phyloP scores from a whole-genome alignment of 2,888 invertebrate genomes.

The Syrphus vitripennis region DNA sequence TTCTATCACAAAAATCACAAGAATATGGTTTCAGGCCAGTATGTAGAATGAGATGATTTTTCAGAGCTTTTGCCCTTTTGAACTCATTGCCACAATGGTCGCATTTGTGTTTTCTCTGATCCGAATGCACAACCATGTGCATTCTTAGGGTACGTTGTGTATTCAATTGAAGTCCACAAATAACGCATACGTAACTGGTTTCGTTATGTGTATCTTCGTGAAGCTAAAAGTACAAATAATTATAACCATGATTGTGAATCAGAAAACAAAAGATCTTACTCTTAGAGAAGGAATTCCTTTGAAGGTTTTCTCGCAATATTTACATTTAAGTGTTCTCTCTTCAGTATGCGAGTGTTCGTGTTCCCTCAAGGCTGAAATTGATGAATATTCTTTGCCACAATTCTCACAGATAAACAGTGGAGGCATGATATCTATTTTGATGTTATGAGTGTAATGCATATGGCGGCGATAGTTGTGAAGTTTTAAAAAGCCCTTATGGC shows the following conservation, averaged over 20 bases:
- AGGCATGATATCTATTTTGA: background rate
- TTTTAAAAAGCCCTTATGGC: background rate
- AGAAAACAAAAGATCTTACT: background rate
- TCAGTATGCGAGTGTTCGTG: constrained; percentile 38
- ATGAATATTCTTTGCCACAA: background rate
- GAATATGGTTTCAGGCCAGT: constrained; percentile 80
- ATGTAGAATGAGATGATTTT: constrained; percentile 80
- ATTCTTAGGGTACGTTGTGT: constrained; percentile 77
- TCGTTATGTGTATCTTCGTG: constrained; percentile 79
- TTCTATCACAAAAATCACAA: constrained; percentile 79
- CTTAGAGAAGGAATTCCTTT: background rate
- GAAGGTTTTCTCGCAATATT: constrained; percentile 49
- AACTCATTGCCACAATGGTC: constrained; percentile 79
- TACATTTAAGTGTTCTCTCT: constrained; percentile 50
- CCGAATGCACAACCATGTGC: constrained; percentile 78
- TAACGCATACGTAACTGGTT: constrained; percentile 78
- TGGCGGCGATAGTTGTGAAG: background rate
- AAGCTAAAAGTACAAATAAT: constrained; percentile 66
- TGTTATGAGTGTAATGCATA: background rate
- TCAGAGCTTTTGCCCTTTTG: constrained; percentile 79
- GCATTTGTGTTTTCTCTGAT: constrained; percentile 79
- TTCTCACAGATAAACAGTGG: background rate
- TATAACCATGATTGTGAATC: constrained; percentile 70
- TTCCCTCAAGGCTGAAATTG: constrained; percentile 6
- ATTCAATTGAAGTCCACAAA: constrained; percentile 78